phyloP scores from a whole-genome alignment of 2,113 vertebrate genomes.

The Notarius quadriscutis region DNA sequence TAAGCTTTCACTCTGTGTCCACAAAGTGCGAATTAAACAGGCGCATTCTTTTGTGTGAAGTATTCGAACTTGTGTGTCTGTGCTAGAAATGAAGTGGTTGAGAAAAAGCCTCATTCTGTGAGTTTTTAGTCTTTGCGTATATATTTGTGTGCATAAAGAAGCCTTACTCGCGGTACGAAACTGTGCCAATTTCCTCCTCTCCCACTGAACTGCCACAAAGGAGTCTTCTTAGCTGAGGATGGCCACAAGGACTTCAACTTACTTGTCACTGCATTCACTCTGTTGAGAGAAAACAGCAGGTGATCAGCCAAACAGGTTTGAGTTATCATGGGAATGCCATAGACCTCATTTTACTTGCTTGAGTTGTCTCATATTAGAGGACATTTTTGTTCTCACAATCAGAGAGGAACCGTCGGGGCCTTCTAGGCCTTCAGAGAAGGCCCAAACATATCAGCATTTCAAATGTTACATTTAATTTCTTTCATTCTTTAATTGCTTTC shows the following conservation, averaged over 20 bases:
- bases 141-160: neutral
- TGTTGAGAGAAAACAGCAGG: neutral
- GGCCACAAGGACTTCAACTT: neutral
- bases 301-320: neutral
- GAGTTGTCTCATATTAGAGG: too few relatives aligned
- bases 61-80: neutral
- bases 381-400: too few relatives aligned
- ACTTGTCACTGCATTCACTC: neutral
- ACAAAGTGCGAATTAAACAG: neutral
- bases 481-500: too few relatives aligned
- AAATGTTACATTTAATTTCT: too few relatives aligned
- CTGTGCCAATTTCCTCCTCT: slow-evolving; percentile 52
- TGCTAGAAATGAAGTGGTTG: neutral
- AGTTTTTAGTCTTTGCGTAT: neutral
- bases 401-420: too few relatives aligned
- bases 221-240: slow-evolving; percentile 29
- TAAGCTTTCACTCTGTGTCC: neutral
- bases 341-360: too few relatives aligned
- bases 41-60: neutral
- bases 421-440: too few relatives aligned
- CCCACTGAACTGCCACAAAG: slow-evolving; percentile 66
- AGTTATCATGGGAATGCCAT: neutral
- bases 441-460: too few relatives aligned
- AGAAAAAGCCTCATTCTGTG: neutral
- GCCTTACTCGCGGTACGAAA: slow-evolving; percentile 57